Base-by-base conservation (phyloP, 2,888 invertebrate genomes). In the Brassicogethes aeneus region DNA sequence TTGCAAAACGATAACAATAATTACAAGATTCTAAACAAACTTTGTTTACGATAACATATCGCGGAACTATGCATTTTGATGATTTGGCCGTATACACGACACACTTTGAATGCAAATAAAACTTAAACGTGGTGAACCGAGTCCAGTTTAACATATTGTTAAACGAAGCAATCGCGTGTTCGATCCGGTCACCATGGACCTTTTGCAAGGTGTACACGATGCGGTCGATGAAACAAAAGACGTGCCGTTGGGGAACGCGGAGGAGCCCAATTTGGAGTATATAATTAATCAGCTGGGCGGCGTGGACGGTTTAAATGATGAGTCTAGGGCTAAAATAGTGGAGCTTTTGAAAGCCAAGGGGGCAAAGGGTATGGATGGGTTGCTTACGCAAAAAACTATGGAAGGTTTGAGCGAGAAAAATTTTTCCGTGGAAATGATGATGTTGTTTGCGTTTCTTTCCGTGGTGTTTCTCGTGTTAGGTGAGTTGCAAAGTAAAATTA, bases 181-280 rank as follows among this genome's bases (percentile, higher is more conserved):
- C n/a, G n/a, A n/a, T n/a, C n/a, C n/a, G n/a, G n/a, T n/a, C 23
- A 3, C 32, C 5, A 46, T 45, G 44, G 53, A 55, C 37, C 37
- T 56, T 13, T 45, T 54, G 38, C 53, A 58, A 46, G 56, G 53
- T 13, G 53, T 54, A 3, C 48, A 52, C 42, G 54, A 55, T 23
- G 45, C 44, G 68, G 15, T 55, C 3, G 45, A 36, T 23, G 41
- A 10, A 14, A 32, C 23, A 12, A 33, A 38, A 34, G 23, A 15
- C 7, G 39, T 17, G 13, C 30, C 36, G 8, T 16, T 5, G 30
- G 30, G 7, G 2, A n/a, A 2, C 15, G 38, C 29, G 16, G 36
- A 23, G 17, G 47, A 45, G 34, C 45, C 45, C 33, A 31, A 45
- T 35, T 44, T 50, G 44, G 13, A 32, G 14, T 3, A n/a, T n/a